Evolutionary conservation across 1,140 invertebrate species (phyloP).

Genomic region (Lethrus apterus): DNA sequence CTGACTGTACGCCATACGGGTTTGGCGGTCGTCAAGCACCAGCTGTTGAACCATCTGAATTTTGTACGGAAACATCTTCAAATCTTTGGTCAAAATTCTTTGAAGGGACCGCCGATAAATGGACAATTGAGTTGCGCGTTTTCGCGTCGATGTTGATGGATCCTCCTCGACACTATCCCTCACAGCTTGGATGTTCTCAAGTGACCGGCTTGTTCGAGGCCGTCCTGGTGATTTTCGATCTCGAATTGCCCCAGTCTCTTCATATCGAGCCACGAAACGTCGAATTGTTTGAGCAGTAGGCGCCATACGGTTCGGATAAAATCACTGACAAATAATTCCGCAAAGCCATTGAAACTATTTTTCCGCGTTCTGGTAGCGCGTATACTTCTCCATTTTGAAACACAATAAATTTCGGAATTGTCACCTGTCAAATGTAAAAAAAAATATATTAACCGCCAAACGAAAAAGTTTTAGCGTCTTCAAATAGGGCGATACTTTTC

Average conservation of each 20-base stretch:
- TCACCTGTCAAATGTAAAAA: not conserved
- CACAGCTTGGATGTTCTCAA: not conserved
- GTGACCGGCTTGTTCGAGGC: not conserved
- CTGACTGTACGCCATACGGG: not conserved
- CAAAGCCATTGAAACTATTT: not conserved
- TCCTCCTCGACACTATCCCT: not conserved
- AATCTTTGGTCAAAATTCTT: not conserved
- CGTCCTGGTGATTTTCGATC: not conserved
- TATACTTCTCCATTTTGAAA: not conserved
- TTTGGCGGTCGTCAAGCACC: not conserved
- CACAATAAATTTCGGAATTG: not conserved
- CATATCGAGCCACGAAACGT: no score
- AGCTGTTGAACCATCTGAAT: not conserved
- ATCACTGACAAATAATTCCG: not conserved
- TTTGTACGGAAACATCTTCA: not conserved
- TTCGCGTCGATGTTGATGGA: not conserved
- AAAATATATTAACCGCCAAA: not conserved
- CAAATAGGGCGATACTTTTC: no score
- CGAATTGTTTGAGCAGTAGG: not conserved
- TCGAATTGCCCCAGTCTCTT: not conserved
- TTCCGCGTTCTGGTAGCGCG: not conserved
- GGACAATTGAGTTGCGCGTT: not conserved
- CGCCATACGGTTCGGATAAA: not conserved
- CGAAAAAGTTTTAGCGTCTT: not conserved
- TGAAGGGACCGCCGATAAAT: no score